phyloP scores from a whole-genome alignment of 2,113 vertebrate genomes.

The Poecile atricapillus region DNA sequence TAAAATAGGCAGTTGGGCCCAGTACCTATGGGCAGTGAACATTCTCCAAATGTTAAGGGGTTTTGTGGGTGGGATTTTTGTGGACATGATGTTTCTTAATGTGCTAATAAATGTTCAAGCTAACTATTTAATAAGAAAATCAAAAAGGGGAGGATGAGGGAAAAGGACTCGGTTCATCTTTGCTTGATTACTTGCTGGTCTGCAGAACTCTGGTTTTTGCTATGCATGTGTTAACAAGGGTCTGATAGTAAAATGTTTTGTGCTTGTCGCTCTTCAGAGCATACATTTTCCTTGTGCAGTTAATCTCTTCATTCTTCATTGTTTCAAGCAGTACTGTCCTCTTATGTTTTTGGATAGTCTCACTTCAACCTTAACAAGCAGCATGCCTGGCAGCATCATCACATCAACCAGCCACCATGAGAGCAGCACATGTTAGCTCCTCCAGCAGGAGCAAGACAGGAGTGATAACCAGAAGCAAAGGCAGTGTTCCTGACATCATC shows the following conservation, averaged over 20 bases:
- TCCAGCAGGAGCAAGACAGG: constrained; percentile 78
- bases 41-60: neutral
- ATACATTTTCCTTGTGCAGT: constrained; percentile 23
- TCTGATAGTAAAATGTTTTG: neutral
- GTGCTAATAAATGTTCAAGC: neutral
- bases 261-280: neutral
- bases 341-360: constrained; percentile 95
- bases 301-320: constrained; percentile 74
- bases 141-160: neutral
- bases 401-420: constrained; percentile 77
- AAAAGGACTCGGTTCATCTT: neutral
- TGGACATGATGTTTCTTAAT: neutral
- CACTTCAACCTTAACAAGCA: constrained; percentile 82
- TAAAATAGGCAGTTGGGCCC: neutral
- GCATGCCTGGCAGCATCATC: constrained; percentile 78
- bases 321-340: constrained; percentile 90
- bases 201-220: neutral
- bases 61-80: neutral
- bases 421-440: constrained; percentile 68
- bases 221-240: neutral
- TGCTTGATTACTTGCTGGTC: neutral
- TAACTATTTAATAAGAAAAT: neutral
- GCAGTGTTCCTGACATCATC: constrained; percentile 83
- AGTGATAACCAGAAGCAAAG: constrained; percentile 73
- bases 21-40: neutral